phyloP scores from a whole-genome alignment of 1,140 invertebrate genomes.

The Philotrypesis tridentata region DNA sequence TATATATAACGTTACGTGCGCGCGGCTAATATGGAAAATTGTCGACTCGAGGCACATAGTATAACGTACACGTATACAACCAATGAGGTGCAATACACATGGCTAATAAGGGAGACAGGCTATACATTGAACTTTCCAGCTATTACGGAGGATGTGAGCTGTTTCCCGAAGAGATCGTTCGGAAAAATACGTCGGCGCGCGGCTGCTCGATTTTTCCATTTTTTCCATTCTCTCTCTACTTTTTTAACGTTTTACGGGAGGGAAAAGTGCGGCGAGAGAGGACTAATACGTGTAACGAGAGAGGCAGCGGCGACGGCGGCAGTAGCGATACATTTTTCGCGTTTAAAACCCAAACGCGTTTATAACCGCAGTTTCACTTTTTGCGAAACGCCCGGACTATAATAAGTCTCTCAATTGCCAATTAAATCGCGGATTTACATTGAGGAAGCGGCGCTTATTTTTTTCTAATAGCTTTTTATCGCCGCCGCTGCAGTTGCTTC shows the following conservation, averaged over 20 bases:
- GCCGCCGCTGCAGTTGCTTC: background rate
- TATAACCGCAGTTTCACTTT: background rate
- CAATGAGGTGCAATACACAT: too few relatives aligned
- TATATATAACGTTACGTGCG: too few relatives aligned
- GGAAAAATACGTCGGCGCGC: too few relatives aligned
- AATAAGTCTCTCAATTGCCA: background rate
- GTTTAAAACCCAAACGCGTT: background rate
- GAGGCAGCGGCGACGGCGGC: too few relatives aligned
- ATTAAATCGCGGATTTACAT: background rate
- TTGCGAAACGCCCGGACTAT: background rate
- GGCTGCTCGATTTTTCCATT: too few relatives aligned
- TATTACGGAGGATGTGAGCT: background rate
- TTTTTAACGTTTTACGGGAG: background rate
- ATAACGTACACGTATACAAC: too few relatives aligned
- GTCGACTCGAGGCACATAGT: too few relatives aligned
- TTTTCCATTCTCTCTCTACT: too few relatives aligned
- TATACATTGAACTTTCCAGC: background rate
- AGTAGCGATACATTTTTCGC: background rate
- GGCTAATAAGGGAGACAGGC: background rate
- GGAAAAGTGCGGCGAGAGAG: background rate
- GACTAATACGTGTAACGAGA: too few relatives aligned
- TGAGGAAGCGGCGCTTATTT: background rate
- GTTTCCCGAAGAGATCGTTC: too few relatives aligned
- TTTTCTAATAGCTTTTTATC: background rate
- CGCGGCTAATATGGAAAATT: too few relatives aligned